Conservation (phyloP, 53 echinoderm and acorn worm genomes). For the Paracentrotus lividus region DNA sequence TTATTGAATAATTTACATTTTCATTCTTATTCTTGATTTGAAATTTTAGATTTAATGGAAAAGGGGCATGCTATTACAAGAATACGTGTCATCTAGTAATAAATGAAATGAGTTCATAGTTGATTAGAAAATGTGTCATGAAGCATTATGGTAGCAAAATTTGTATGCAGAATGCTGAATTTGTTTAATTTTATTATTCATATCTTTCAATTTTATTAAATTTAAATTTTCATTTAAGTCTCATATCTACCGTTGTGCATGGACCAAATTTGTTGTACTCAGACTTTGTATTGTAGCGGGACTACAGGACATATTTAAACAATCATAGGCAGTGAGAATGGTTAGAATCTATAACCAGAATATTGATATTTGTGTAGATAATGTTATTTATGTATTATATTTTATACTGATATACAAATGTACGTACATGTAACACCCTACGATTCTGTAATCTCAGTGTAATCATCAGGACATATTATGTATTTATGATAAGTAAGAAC, state of each 20-base stretch:
- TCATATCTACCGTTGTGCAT: background rate
- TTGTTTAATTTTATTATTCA: background rate
- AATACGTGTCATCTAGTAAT: too few species aligned
- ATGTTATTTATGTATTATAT: slow-evolving; percentile 18
- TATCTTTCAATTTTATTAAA: background rate
- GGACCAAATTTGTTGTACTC: slow-evolving; percentile 21
- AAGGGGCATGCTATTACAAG: too few species aligned
- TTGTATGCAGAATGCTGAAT: background rate
- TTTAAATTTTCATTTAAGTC: background rate
- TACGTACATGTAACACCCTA: background rate
- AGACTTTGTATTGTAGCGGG: background rate
- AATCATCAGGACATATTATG: background rate
- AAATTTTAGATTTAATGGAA: too few species aligned
- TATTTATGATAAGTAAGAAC: background rate
- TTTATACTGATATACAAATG: background rate
- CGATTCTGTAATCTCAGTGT: background rate
- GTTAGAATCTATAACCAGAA: background rate
- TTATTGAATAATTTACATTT: too few species aligned
- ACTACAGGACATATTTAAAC: slow-evolving; percentile 14
- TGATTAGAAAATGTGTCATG: background rate
- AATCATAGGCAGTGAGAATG: background rate
- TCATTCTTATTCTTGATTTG: too few species aligned
- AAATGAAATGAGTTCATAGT: too few species aligned
- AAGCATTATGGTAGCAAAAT: background rate
- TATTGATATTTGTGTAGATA: slow-evolving; percentile 9